phyloP scores from a whole-genome alignment of 2,888 invertebrate genomes.

The Standfussiana lucernea region DNA sequence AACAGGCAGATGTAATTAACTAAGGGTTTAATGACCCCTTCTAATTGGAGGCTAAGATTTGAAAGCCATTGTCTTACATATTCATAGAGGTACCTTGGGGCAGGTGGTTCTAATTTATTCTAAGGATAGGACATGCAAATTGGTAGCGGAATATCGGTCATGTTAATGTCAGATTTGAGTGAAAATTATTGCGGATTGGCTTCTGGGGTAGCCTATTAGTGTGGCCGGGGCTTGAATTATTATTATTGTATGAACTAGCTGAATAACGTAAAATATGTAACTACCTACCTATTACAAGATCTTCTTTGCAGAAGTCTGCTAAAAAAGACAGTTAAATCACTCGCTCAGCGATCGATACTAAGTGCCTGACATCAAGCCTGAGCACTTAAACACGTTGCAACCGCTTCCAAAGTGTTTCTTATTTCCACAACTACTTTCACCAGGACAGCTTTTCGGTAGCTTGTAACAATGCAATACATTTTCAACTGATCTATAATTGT shows the following conservation, averaged over 20 bases:
- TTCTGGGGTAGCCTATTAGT: slow-evolving; percentile 72
- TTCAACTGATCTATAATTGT: too few relatives aligned
- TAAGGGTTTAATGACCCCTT: slow-evolving; percentile 85
- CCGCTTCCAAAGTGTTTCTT: too few relatives aligned
- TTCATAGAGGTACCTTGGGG: slow-evolving; percentile 87
- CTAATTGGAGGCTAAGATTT: slow-evolving; percentile 90
- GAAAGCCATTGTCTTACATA: slow-evolving; percentile 90
- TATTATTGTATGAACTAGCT: slow-evolving; percentile 45
- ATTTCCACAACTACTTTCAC: too few relatives aligned
- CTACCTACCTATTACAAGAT: too few relatives aligned
- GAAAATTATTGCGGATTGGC: slow-evolving; percentile 89
- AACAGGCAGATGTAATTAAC: slow-evolving; percentile 83
- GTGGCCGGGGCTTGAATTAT: slow-evolving; percentile 70
- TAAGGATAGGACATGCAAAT: slow-evolving; percentile 90
- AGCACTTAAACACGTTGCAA: too few relatives aligned
- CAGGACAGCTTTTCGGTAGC: too few relatives aligned
- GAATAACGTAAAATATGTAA: background rate
- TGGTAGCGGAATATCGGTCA: slow-evolving; percentile 89
- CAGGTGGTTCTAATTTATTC: slow-evolving; percentile 89
- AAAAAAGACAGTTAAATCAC: background rate
- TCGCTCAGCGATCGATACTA: background rate
- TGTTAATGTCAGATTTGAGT: slow-evolving; percentile 89
- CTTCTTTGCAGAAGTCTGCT: background rate
- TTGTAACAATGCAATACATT: too few relatives aligned
- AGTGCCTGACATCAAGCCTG: too few relatives aligned